A percentile compares a stretch with the other conserved stretches of the same genome.
Conservation (phyloP, 2,113 vertebrate genomes). For the Piaya cayana region DNA sequence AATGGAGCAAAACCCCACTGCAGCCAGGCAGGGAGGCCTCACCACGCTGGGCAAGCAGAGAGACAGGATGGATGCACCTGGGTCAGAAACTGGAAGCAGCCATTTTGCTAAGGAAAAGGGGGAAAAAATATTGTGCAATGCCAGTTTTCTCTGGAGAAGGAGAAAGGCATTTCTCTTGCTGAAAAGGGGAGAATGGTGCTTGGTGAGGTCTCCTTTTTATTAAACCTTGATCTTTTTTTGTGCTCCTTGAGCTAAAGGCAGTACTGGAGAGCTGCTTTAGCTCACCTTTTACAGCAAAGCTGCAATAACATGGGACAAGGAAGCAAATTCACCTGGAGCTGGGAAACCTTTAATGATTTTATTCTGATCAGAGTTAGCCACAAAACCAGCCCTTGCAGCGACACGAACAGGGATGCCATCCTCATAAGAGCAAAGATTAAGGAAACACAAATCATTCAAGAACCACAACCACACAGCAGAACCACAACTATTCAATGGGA, state of each 20-base stretch:
- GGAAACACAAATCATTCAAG: neutral
- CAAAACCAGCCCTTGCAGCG: neutral
- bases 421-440: neutral
- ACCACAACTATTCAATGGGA: fast-evolving
- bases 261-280: neutral
- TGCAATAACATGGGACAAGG: neutral
- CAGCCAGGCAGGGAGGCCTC: neutral
- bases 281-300: neutral
- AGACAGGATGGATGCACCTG: neutral
- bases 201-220: neutral
- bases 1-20: neutral
- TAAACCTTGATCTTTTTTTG: neutral
- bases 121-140: no score
- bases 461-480: neutral
- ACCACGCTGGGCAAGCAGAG: neutral
- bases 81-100: neutral
- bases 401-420: fast-evolving
- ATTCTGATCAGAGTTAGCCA: neutral
- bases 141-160: neutral
- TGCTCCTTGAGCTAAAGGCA: neutral
- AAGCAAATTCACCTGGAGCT: neutral
- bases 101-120: neutral
- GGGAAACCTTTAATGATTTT: neutral
- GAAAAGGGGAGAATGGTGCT: neutral
- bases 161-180: no score